Conservation (phyloP, 2,888 invertebrate genomes). For the Agrochola lota region DNA sequence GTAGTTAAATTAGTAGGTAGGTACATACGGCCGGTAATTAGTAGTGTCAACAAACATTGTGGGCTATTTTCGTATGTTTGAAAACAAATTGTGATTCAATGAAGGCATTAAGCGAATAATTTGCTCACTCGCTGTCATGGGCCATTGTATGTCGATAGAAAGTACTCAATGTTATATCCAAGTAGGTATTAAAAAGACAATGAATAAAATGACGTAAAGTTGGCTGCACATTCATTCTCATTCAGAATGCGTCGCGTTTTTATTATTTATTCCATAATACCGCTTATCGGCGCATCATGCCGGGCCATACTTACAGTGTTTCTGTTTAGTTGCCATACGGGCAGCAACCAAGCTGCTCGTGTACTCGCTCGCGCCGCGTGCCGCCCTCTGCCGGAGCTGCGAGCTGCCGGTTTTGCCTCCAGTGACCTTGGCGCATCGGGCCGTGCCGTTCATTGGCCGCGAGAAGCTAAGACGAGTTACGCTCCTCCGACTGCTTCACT, state of each 20-base stretch:
- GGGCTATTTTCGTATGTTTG: conserved; percentile 51
- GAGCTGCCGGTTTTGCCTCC: conserved; percentile 75
- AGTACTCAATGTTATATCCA: conserved; percentile 45
- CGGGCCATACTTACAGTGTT: conserved; percentile 72
- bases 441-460: conserved; percentile 88
- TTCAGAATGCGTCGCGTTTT: conserved; percentile 83
- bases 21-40: conserved; percentile 19
- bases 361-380: conserved; percentile 71
- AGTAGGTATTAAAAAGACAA: conserved; percentile 61
- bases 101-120: conserved; percentile 26
- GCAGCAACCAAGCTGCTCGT: conserved; percentile 84
- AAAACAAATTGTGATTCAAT: conserved; percentile 49
- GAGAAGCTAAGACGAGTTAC: conserved; percentile 81
- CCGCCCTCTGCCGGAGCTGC: conserved; percentile 81
- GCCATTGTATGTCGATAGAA: conserved; percentile 52
- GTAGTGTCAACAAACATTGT: conserved; percentile 32
- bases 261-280: conserved; percentile 88
- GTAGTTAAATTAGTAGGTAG: not conserved
- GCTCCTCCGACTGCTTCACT: conserved; percentile 74
- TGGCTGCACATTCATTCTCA: conserved; percentile 83
- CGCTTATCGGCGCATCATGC: conserved; percentile 88
- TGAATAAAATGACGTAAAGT: conserved; percentile 73
- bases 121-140: conserved; percentile 12
- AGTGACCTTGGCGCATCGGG: conserved; percentile 86
- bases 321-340: conserved; percentile 88